Evolutionary conservation across 2,888 invertebrate species (phyloP), one percentile per base, ranked within the genome.

Genomic region (Thymelicus lineola): DNA sequence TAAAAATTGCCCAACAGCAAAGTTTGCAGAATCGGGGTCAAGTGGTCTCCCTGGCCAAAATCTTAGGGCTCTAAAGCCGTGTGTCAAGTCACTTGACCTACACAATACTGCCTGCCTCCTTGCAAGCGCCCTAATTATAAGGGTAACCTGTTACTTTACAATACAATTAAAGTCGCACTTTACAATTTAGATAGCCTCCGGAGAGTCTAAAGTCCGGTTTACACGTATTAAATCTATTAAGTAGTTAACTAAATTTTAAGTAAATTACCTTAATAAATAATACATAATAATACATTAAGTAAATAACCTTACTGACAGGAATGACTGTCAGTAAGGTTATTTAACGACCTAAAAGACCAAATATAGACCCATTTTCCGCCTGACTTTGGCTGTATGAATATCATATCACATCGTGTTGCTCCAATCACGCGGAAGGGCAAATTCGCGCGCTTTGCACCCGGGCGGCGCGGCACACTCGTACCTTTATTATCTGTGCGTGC

Each of bases 401-500:
- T 63, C 9, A 7, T 62, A 62, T 63, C 6, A n/a, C 20, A 63
- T 63, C 50, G 53, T 53, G 50, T 63, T 7, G 36, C 50, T 15
- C 38, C 63, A 63, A 64, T 64, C 53, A 42, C 38, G 63, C 53
- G 53, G 38, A 17, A 61, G 46, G n/a, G 28, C n/a, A 58, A 57
- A 57, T 64, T 64, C 63, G 63, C 53, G 57, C 65, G 65, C 65
- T 42, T 38, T 60, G 50, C 50, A 61, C 20, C 48, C 53, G 38
- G 20, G 20, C 20, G 20, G 28, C 28, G 28, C 28, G 28, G 50
- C 42, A 36, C n/a, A 60, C 42, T 17, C 42, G 20, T 35, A 68
- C 53, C 35, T 63, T 73, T 73, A 75, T 76, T 73, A 76, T 73
- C 75, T 73, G 71, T 57, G 71, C 71, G 73, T 64, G 72, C 75